Percentiles rank a stretch among this genome's conserved stretches.
Evolutionary conservation across 2,113 vertebrate species (phyloP).

Genomic region (Barnardius zonarius): DNA sequence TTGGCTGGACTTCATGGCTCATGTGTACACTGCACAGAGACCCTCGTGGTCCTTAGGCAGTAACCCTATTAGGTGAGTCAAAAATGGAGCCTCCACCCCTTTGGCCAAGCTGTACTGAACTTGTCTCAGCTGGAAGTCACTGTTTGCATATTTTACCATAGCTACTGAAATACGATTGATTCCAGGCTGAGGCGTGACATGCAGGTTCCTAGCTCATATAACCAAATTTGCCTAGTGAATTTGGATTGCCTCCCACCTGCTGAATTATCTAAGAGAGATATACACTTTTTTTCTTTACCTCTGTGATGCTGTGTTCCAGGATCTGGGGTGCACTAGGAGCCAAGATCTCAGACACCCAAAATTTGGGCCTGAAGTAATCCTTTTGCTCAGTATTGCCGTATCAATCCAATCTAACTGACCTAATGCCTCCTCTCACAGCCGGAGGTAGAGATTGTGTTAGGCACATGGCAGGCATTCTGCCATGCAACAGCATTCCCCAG

Average conservation of each 20-base stretch:
- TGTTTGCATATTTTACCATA: slow-evolving; percentile 28
- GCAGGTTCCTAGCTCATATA: neutral
- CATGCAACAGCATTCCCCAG: slow-evolving; percentile 16
- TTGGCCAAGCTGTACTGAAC: neutral
- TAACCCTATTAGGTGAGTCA: neutral
- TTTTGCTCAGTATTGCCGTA: neutral
- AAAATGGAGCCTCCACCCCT: neutral
- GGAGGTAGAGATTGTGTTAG: neutral
- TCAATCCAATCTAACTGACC: neutral
- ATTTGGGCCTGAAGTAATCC: neutral
- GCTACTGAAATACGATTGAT: slow-evolving; percentile 26
- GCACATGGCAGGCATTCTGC: neutral
- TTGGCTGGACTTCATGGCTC: neutral
- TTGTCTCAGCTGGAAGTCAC: slow-evolving; percentile 54
- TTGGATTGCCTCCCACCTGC: slow-evolving; percentile 13
- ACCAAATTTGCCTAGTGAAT: neutral
- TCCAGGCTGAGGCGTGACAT: slow-evolving; percentile 29
- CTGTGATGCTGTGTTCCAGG: neutral
- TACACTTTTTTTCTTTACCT: fast-evolving
- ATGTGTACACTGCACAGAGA: neutral
- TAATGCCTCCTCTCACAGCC: neutral
- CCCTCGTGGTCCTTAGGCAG: neutral
- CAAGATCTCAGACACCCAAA: neutral
- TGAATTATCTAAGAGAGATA: neutral
- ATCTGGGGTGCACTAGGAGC: neutral